phyloP scores from a whole-genome alignment of 1,140 invertebrate species.

The Heliconius hermathena region DNA sequence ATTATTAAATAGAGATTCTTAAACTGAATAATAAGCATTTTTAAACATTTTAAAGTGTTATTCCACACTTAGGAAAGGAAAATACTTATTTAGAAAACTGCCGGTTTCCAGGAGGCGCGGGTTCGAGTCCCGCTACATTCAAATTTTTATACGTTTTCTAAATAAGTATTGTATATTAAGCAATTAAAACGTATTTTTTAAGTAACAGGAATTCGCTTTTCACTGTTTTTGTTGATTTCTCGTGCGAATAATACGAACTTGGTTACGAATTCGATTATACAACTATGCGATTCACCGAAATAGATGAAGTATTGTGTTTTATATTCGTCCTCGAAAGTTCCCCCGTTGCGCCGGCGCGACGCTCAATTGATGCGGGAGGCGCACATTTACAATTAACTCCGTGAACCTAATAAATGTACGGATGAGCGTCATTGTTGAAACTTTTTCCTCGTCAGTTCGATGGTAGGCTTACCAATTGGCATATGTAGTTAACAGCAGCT shows the following conservation, averaged over 20 bases:
- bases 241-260: neutral
- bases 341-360: constrained; percentile 63
- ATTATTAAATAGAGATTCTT: neutral
- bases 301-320: constrained; percentile 61
- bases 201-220: neutral
- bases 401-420: constrained; percentile 61
- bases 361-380: constrained; percentile 77
- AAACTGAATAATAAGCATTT: neutral
- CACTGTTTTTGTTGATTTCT: neutral
- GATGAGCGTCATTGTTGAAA: constrained; percentile 58
- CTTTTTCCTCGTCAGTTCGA: constrained; percentile 53
- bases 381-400: constrained; percentile 74
- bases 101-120: too few species aligned
- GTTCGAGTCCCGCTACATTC: too few species aligned
- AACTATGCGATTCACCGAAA: constrained; percentile 66
- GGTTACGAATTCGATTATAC: constrained; percentile 25
- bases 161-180: neutral
- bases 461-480: constrained; percentile 67
- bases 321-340: constrained; percentile 74
- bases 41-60: too few species aligned
- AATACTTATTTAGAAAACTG: too few species aligned
- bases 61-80: too few species aligned
- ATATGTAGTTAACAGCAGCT: constrained; percentile 28
- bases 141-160: too few species aligned
- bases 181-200: neutral